These are phyloP conservation scores for Silurus lanzhouensis DNA, from an alignment of 2,797 vertebrate species.

Conservation along the genomic window DNA sequence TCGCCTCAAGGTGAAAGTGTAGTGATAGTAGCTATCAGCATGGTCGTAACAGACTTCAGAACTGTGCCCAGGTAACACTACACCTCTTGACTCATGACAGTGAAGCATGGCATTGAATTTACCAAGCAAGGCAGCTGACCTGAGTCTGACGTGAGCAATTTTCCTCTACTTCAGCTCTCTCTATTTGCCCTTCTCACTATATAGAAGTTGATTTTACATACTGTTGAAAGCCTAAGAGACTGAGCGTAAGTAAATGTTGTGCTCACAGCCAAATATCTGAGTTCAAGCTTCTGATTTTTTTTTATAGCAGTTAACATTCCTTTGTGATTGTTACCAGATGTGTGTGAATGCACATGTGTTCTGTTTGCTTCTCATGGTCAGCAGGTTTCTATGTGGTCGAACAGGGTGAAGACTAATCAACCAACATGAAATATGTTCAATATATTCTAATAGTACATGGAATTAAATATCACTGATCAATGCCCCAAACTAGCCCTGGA, in stretches of 20 bases:
- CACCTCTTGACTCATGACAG: conserved; percentile 4
- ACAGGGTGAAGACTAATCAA: background rate
- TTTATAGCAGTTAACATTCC: conserved; percentile 25
- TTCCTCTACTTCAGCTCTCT: conserved; percentile 25
- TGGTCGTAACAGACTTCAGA: conserved; percentile 2
- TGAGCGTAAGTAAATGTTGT: conserved; percentile 38
- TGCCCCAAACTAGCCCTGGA: background rate
- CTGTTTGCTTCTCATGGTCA: conserved; percentile 22
- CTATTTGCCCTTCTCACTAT: conserved; percentile 18
- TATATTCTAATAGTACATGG: background rate
- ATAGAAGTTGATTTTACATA: background rate
- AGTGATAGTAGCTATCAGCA: conserved; percentile 21
- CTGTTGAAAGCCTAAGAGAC: background rate
- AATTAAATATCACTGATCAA: conserved; percentile 4
- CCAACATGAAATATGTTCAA: background rate
- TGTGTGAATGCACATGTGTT: conserved; percentile 36
- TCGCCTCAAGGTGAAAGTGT: conserved; percentile 2
- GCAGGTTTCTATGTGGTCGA: conserved; percentile 12
- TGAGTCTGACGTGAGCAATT: background rate
- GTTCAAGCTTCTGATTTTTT: conserved; percentile 29
- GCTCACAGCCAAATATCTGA: conserved; percentile 9
- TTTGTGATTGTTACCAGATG: conserved; percentile 19
- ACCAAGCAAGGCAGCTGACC: background rate
- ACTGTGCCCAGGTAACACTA: conserved; percentile 21
- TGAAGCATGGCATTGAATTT: conserved; percentile 35